Evolutionary conservation across 1,140 invertebrate genomes (phyloP), one percentile per base, ranked within the genome.

Genomic region (Drosophila hydei): DNA sequence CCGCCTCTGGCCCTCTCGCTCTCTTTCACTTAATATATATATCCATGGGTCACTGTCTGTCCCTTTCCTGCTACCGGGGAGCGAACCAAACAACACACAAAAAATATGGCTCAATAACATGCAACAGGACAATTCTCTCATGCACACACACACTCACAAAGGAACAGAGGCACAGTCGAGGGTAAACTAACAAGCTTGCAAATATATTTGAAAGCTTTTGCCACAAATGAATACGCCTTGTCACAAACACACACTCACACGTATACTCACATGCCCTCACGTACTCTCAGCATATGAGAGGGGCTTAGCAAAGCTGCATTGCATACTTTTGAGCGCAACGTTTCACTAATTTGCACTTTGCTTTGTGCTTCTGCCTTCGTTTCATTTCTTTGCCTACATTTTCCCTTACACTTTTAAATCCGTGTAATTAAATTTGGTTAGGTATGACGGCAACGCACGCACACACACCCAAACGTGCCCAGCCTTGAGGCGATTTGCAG

Each of bases 51-150:
- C 3, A 25, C 3, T 18, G 16, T 36, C 12, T 42, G 51, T 56
- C 18, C 36, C 25, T 21, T 59, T 63, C 55, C 50, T 52, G 59
- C 50, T 56, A 52, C 59, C 55, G 65, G 63, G 65, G 68, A 81
- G 60, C 71, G 55, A 81, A 71, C 75, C 72, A 70, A 78, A 76
- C 56, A 71, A 75, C 65, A 76, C 72, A 88, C 60, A 69, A 79
- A 79, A 88, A 88, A 88, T 88, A 88, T 88, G 78, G 84, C 83
- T 70, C 78, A 83, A 83, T 88, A 79, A 75, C 83, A 88, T 88
- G 83, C 83, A 88, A 88, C 83, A 88, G 83, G 78, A 88, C 75
- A 60, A 60, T 58, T 69, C 50, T 23, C 30, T n/a, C 25, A 9
- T 36, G 9, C 16, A 12, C 27, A 59, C 68, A 54, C 38, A 69